Evolutionary conservation across 1,140 invertebrate species (phyloP), one percentile per base, ranked within the genome.

Genomic region (Drosophila athabasca): DNA sequence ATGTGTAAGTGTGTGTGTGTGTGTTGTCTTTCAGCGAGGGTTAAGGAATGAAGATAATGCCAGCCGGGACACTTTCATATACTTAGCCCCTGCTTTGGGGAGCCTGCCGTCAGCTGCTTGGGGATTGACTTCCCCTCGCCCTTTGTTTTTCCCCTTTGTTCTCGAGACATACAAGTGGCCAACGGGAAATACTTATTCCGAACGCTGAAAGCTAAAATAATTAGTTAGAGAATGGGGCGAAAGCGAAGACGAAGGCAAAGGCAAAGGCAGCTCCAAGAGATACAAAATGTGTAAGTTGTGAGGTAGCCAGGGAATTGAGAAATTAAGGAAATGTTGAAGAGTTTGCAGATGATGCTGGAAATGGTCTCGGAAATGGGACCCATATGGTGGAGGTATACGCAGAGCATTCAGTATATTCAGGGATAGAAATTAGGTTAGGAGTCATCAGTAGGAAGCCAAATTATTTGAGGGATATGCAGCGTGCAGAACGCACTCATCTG

Each of bases 1-100:
- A 13, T 19, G 13, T 48, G 22, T 15, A 13, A 9, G 24, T 22
- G 15, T 15, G 31, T 24, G 45, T 50, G 43, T 11, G 45, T 22
- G 31, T 35, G 9, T 13, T 2, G 35, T 39, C 35, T 39, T 39
- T 35, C 46, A 55, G 31, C 55, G 54, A 48, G 65, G 64, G 64
- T 19, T 69, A 69, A 70, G 66, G 45, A 69, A 57, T 43, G 67
- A 31, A 70, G 67, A 69, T 69, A 50, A 70, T 70, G 65, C 54
- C 48, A 71, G 59, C 67, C 67, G 55, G 66, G 67, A 71, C 67
- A 71, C 68, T 71, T 71, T 71, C 41, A 71, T 67, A 60, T 60
- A 70, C 68, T 71, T 71, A 69, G 52, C 45, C 35, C n/a, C 51
- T 17, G 17, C 41, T 15, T 66, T 43, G 45, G 65, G 49, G 44